Base-by-base conservation (phyloP, 2,113 vertebrate species). In the Mungos mungo region DNA sequence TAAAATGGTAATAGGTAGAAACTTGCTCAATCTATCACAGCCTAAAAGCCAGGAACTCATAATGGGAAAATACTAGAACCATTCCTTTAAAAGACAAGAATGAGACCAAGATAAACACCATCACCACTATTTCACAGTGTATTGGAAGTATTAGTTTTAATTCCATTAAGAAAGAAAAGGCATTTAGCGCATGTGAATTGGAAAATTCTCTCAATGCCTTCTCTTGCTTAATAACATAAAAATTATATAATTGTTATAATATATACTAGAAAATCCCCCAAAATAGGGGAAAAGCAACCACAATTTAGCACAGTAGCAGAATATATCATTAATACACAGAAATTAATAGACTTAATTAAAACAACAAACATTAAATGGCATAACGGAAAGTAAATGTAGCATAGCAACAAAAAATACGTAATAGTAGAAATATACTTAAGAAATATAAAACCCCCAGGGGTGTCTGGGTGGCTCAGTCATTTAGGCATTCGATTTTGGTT, bases 191-290 rank as follows among this genome's bases (percentile, higher is more conserved):
- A 33, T 25, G 8, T 47, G 41, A 68, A 83, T 38, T 93, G 2
- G 10, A 84, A 96, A 96, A 89, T 69, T 27, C 13, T 71, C 69
- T 72, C 74, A 74, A 19, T 66, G 47, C 33, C 89, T 93, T 69
- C 77, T 69, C 69, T 89, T 84, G 31, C 52, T 84, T 84, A 93
- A 50, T 87, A 96, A 84, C 19, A 77, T 12, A 93, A 88, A 68
- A 76, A 33, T 88, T 27, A 19, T 45, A 23, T 31, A 8, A 68
- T 68, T 82, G 25, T 79, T 77, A 29, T 60, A 45, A 29, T 54
- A 5, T 57, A 74, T 47, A 57, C n/a, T 23, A 74, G 23, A 33
- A 96, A 65, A 65, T 77, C 31, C 41, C 50, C 50, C 27, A 65
- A 96, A 89, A 69, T 89, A 84, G 84, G 83, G 38, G 47, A 54